phyloP scores from a whole-genome alignment of 2,797 vertebrate genomes.

The Chelon labrosus region DNA sequence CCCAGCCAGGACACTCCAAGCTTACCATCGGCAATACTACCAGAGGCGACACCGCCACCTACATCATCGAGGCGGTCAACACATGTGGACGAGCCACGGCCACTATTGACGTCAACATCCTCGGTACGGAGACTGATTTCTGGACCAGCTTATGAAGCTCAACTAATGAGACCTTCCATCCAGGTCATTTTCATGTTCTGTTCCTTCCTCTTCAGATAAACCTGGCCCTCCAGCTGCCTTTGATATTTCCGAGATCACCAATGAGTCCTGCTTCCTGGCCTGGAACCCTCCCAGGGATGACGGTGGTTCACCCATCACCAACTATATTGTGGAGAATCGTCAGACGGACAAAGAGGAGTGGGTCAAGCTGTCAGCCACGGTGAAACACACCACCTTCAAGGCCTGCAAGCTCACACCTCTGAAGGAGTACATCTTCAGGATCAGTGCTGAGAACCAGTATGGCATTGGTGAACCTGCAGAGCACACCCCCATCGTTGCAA shows the following conservation, averaged over 20 bases:
- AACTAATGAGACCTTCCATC: neutral
- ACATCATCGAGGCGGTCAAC: slow-evolving; percentile 98
- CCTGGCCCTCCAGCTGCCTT: slow-evolving; percentile 98
- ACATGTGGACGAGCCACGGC: slow-evolving; percentile 94
- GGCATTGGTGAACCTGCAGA: slow-evolving; percentile 92
- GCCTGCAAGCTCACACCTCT: slow-evolving; percentile 91
- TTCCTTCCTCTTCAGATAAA: slow-evolving; percentile 87
- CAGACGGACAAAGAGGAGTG: slow-evolving; percentile 92
- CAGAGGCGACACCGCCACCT: slow-evolving; percentile 94
- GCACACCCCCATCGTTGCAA: slow-evolving; percentile 92
- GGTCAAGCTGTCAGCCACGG: slow-evolving; percentile 96
- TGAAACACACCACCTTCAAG: slow-evolving; percentile 95
- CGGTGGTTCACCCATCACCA: slow-evolving; percentile 94
- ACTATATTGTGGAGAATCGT: slow-evolving; percentile 94
- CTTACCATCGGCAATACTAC: slow-evolving; percentile 90
- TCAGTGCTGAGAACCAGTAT: slow-evolving; percentile 98
- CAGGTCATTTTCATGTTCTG: neutral
- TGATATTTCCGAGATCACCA: slow-evolving; percentile 96
- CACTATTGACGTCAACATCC: slow-evolving; percentile 96
- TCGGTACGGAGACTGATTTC: slow-evolving; percentile 83
- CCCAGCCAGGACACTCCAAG: slow-evolving; percentile 90
- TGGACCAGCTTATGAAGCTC: too few species aligned
- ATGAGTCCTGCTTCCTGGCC: slow-evolving; percentile 92
- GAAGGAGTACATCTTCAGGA: slow-evolving; percentile 96
- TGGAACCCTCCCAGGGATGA: slow-evolving; percentile 99